Evolutionary conservation across 2,797 vertebrate genomes (phyloP), one percentile per base, ranked within the genome.

Genomic region (Lophius americanus): DNA sequence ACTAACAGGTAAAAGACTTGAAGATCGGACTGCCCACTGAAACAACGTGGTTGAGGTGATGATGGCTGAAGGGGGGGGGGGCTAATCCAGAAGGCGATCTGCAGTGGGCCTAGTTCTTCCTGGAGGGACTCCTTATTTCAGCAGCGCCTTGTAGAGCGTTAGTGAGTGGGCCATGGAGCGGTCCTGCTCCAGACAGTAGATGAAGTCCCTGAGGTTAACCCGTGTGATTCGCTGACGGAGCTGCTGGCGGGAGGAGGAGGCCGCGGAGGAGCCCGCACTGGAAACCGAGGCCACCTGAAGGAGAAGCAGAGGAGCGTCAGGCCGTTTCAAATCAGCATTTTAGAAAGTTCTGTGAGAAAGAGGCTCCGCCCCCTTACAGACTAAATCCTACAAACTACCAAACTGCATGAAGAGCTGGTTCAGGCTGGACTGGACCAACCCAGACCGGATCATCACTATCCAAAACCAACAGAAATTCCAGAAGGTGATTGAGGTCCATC

Each of bases 131-230:
- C 78, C 75, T 93, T 68, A 95, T 33, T 95, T 95, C 39, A 95
- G 92, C 85, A 95, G 89, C 59, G 94, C 94, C 85, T 93, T 88
- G 88, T 95, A 95, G 83, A 95, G 94, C 77, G 86, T 85, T 4
- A 95, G 90, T 3, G 94, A 95, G 64, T 54, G 92, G 9, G 93
- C 85, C 0, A 90, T 93, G 54, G 89, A 88, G 48, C 87, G 85
- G 48, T 95, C 95, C 92, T 95, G 94, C 78, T 95, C 95, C 92
- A 95, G 91, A 89, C 92, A 95, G 83, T 94, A 93, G 91, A 95
- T 95, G 86, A 95, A 94, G 91, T 95, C 95, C 93, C 94, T 94
- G 93, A 95, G 94, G 91, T 95, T 95, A 1, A 95, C 93, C 0
- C 94, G 89, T 0, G 94, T 95, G 73, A 95, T 94, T 12, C 94